phyloP scores from a whole-genome alignment of 1,140 invertebrate species.

The Tetramorium alpestre region DNA sequence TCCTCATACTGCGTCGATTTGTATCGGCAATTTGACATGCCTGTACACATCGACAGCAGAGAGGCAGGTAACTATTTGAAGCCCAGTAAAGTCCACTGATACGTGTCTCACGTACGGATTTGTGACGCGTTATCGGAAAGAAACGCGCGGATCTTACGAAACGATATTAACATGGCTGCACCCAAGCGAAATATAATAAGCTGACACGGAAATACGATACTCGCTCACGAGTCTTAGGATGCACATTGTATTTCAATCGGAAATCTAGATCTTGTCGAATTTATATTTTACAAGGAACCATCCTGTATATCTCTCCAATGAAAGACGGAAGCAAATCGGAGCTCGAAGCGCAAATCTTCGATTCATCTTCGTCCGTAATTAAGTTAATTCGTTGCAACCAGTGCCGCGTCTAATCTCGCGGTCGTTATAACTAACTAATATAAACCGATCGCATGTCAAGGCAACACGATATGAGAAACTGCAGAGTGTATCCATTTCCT shows the following conservation, averaged over 20 bases:
- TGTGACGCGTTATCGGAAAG: not conserved
- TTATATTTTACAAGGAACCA: not conserved
- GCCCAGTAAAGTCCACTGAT: conserved; percentile 3
- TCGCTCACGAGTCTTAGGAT: not conserved
- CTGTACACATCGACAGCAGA: not conserved
- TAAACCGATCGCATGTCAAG: conserved; percentile 19
- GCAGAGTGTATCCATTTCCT: not conserved
- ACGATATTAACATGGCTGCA: not conserved
- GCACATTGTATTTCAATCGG: not conserved
- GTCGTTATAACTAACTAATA: conserved; percentile 25
- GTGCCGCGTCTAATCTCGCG: conserved; percentile 28
- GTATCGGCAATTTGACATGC: not conserved
- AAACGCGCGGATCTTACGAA: not conserved
- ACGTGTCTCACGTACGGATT: not conserved
- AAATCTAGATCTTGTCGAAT: not conserved
- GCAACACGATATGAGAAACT: not conserved
- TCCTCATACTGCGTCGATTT: not conserved
- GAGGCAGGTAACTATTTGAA: not conserved
- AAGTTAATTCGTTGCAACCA: conserved; percentile 1
- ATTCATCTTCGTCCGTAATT: conserved; percentile 37
- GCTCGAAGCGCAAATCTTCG: conserved; percentile 23
- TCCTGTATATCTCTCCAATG: not conserved
- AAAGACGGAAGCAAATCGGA: not conserved
- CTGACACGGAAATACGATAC: not conserved
- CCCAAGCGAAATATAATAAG: not conserved